Conservation (phyloP, 2,888 invertebrate genomes). For the Cephus pygmeus region DNA sequence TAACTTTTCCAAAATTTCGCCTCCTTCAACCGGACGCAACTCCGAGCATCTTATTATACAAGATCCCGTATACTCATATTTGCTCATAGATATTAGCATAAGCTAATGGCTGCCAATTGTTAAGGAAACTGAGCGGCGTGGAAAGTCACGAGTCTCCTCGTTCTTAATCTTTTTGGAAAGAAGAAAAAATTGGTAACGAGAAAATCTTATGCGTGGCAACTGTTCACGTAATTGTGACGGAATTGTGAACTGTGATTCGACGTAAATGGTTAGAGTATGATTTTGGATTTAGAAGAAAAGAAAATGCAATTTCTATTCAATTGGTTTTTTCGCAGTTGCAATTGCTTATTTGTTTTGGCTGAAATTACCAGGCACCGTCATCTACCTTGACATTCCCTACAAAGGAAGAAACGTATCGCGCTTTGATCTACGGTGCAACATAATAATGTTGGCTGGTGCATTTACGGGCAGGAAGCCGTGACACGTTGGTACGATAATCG, state of each 20-base stretch:
- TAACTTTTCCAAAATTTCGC: constrained; percentile 5
- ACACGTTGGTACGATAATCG: background rate
- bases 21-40: background rate
- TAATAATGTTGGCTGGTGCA: background rate
- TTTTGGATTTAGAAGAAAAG: background rate
- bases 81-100: background rate
- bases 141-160: background rate
- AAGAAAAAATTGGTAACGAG: background rate
- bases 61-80: background rate
- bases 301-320: no score
- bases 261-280: background rate
- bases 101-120: background rate
- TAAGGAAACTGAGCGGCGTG: background rate
- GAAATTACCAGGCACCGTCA: background rate
- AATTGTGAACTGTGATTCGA: no score
- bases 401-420: background rate
- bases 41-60: background rate
- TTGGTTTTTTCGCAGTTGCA: background rate
- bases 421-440: background rate
- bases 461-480: background rate
- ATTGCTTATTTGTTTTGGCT: background rate
- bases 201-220: background rate
- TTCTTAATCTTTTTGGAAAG: background rate
- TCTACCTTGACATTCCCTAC: background rate
- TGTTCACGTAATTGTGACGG: no score